These are phyloP conservation scores for Hipparchia semele DNA, from an alignment of 2,888 invertebrate genomes.

Conservation along the genomic window DNA sequence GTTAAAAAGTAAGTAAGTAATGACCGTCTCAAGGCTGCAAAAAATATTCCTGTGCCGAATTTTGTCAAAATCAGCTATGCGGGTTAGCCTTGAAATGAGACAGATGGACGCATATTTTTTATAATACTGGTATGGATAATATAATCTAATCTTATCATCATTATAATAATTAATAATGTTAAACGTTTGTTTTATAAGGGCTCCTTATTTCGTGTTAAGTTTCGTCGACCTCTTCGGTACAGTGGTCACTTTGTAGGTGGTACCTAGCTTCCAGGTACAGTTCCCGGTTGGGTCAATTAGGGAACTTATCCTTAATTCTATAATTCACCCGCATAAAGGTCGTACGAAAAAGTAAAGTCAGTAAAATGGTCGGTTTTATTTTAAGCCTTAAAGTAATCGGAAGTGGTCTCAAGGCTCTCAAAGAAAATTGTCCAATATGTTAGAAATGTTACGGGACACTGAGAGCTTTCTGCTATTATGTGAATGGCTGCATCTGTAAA, in stretches of 20 bases:
- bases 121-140: too few relatives aligned
- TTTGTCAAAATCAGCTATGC: too few relatives aligned
- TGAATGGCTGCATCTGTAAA: conserved; percentile 58
- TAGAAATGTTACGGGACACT: conserved; percentile 49
- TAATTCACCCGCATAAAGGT: background rate
- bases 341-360: background rate
- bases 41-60: too few relatives aligned
- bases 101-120: too few relatives aligned
- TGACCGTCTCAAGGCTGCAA: too few relatives aligned
- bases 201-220: background rate
- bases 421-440: conserved; percentile 46
- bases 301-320: background rate
- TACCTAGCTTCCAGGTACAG: background rate
- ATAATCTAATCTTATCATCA: background rate
- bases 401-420: conserved; percentile 34
- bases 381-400: conserved; percentile 23
- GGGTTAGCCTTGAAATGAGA: too few relatives aligned
- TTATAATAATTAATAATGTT: too few relatives aligned
- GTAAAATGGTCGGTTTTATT: conserved; percentile 15
- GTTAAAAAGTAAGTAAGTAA: too few relatives aligned
- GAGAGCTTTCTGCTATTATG: conserved; percentile 59
- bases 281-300: background rate
- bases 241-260: background rate
- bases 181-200: too few relatives aligned
- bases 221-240: background rate